Evolutionary conservation across 2,888 invertebrate genomes (phyloP).

Genomic region (Busseola fusca): DNA sequence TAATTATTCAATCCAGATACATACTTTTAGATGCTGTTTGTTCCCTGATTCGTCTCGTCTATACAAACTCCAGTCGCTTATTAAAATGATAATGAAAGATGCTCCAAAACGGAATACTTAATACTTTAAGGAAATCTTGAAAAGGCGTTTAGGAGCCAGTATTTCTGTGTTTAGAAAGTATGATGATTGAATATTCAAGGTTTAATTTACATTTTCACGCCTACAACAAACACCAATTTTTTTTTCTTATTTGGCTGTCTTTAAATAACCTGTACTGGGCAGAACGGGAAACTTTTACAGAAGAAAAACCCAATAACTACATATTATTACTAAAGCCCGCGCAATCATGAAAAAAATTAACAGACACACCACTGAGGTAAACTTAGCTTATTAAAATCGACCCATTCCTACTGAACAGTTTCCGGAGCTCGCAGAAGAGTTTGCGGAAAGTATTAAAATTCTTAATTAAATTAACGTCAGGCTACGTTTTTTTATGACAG

Average conservation of each 20-base stretch:
- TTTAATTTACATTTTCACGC: constrained; percentile 1
- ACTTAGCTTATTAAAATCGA: constrained; percentile 48
- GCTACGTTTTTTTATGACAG: constrained; percentile 58
- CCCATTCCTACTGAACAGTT: constrained; percentile 39
- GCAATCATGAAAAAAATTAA: constrained; percentile 29
- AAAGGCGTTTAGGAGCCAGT: not conserved
- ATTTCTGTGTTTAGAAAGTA: not conserved
- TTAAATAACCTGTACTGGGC: too few relatives aligned
- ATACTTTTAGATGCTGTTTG: constrained; percentile 4
- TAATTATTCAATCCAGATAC: constrained; percentile 27
- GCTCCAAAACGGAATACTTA: constrained; percentile 30
- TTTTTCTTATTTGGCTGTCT: too few relatives aligned
- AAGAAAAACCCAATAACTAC: too few relatives aligned
- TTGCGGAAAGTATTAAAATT: constrained; percentile 73
- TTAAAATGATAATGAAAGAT: constrained; percentile 40
- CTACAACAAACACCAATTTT: not conserved
- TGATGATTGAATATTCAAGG: not conserved
- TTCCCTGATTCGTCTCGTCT: constrained; percentile 12
- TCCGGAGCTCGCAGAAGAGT: constrained; percentile 55
- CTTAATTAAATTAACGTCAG: constrained; percentile 75
- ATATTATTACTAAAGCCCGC: constrained; percentile 21
- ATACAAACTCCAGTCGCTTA: constrained; percentile 24
- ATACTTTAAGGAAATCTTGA: constrained; percentile 1
- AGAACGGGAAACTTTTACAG: too few relatives aligned
- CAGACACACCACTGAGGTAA: constrained; percentile 18